A percentile compares a stretch with the other conserved stretches of the same genome.
phyloP scores from a whole-genome alignment of 2,113 vertebrate species.

The Hirundichthys speculiger region DNA sequence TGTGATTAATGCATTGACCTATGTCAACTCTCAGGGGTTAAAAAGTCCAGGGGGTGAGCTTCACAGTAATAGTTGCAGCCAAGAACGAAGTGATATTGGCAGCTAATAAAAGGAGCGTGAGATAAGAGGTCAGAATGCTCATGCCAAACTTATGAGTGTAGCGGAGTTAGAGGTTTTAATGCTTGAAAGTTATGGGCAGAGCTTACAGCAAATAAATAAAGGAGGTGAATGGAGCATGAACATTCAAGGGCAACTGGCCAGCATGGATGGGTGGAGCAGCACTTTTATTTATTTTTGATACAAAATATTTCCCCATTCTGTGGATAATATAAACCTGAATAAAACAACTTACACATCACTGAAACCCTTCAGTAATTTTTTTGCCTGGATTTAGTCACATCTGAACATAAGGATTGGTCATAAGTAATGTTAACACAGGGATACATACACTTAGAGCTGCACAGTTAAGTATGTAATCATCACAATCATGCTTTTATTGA shows the following conservation, averaged over 20 bases:
- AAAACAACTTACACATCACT: not conserved
- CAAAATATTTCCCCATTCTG: constrained; percentile 1
- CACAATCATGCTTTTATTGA: constrained; percentile 46
- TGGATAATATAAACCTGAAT: not conserved
- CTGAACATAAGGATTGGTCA: constrained; percentile 2
- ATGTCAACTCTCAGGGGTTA: constrained; percentile 25
- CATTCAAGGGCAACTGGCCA: constrained; percentile 35
- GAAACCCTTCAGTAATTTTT: not conserved
- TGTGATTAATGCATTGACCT: not conserved
- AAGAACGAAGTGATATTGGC: constrained; percentile 2
- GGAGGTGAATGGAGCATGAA: constrained; percentile 33
- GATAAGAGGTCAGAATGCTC: constrained; percentile 12
- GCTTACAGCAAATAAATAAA: constrained; percentile 17
- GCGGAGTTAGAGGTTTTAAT: constrained; percentile 60
- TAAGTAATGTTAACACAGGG: not conserved
- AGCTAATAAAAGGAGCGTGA: not conserved
- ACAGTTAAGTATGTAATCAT: constrained; percentile 39
- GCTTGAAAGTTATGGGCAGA: constrained; percentile 43
- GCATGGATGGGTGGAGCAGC: constrained; percentile 73
- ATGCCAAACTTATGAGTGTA: constrained; percentile 26
- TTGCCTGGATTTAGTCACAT: not conserved
- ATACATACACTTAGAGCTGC: constrained; percentile 27
- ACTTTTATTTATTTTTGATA: constrained; percentile 43
- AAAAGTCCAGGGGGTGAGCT: constrained; percentile 46
- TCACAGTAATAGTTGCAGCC: constrained; percentile 2